phyloP scores from a whole-genome alignment of 2,888 invertebrate genomes.

The Fragum whitleyi region DNA sequence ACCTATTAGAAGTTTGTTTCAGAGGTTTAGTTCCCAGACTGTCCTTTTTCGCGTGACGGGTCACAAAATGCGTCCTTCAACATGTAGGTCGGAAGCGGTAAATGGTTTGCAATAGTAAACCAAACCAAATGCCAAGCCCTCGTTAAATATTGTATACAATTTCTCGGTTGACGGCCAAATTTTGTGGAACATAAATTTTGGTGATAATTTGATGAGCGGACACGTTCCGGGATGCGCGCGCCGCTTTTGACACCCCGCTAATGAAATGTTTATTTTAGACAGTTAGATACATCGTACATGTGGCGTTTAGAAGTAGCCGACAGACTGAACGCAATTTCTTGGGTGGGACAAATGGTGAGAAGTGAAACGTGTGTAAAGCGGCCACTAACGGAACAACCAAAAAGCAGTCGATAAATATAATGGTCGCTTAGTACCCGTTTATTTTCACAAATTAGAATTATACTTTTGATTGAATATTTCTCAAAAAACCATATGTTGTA shows the following conservation, averaged over 20 bases:
- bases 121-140: background rate
- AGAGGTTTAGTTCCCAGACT: too few species aligned
- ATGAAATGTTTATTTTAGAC: conserved; percentile 46
- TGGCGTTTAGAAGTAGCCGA: background rate
- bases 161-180: conserved; percentile 31
- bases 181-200: conserved; percentile 59
- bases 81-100: background rate
- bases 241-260: conserved; percentile 23
- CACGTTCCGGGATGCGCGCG: conserved; percentile 25
- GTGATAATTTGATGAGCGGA: conserved; percentile 20
- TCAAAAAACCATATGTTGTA: too few species aligned
- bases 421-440: too few species aligned
- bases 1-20: too few species aligned
- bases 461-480: too few species aligned
- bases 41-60: background rate
- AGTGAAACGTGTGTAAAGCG: too few species aligned
- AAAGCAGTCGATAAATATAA: too few species aligned
- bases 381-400: too few species aligned
- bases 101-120: background rate
- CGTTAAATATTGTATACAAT: conserved; percentile 14
- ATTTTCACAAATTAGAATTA: too few species aligned
- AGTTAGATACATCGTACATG: conserved; percentile 1
- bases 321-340: too few species aligned
- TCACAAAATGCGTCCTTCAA: too few species aligned
- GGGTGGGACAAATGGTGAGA: too few species aligned